These are phyloP conservation scores for Bombyx mandarina DNA, from an alignment of 1,140 invertebrate species.

Conservation along the genomic window DNA sequence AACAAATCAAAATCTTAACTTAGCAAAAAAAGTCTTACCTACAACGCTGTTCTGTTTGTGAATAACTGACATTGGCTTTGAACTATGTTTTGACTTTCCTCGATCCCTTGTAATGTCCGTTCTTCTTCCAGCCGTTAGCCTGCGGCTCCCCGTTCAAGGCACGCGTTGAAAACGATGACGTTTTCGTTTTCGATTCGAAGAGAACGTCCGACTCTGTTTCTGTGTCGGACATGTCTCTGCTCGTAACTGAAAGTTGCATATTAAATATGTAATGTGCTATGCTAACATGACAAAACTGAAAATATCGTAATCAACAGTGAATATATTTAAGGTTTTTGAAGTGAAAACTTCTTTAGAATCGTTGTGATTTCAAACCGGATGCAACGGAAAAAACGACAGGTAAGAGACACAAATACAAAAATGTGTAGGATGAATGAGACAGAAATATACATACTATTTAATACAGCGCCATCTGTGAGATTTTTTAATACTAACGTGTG, in stretches of 20 bases:
- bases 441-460: no score
- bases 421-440: no score
- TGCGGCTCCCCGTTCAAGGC: conserved; percentile 67
- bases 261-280: background rate
- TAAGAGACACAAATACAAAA: no score
- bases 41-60: background rate
- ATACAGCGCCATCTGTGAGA: no score
- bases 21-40: background rate
- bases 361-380: no score
- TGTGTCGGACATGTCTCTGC: conserved; percentile 77
- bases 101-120: conserved; percentile 69
- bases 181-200: conserved; percentile 75
- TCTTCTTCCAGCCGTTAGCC: conserved; percentile 64
- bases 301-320: no score
- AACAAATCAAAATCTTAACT: background rate
- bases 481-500: no score
- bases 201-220: conserved; percentile 83
- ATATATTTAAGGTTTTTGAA: no score
- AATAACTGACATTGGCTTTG: background rate
- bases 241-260: conserved; percentile 51
- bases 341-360: no score
- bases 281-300: no score
- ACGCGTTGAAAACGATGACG: conserved; percentile 61
- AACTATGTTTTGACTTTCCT: conserved; percentile 62
- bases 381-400: no score